phyloP scores from a whole-genome alignment of 2,797 vertebrate genomes.

The Psittacula echo region DNA sequence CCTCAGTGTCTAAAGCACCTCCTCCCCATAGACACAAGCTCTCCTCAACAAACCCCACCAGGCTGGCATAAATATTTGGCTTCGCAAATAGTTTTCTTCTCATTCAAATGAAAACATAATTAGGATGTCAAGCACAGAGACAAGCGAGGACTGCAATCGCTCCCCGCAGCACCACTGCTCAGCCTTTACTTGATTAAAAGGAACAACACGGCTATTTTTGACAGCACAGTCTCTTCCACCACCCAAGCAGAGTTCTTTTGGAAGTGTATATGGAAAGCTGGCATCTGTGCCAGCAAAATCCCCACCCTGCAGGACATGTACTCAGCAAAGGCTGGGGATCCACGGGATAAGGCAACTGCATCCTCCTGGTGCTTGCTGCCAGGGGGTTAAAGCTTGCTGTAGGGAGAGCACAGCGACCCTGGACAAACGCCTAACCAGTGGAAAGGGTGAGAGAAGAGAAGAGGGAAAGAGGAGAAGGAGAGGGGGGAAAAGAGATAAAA shows the following conservation, averaged over 20 bases:
- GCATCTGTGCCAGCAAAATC: neutral
- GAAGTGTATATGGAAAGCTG: neutral
- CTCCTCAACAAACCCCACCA: slow-evolving; percentile 2
- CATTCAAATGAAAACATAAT: slow-evolving; percentile 31
- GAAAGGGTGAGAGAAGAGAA: neutral
- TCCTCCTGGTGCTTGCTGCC: neutral
- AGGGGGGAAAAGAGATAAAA: neutral
- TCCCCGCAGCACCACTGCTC: neutral
- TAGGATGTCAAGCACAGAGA: neutral
- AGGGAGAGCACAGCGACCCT: neutral
- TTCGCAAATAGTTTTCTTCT: neutral
- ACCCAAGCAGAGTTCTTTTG: neutral
- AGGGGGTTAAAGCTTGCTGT: neutral
- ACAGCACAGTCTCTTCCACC: neutral
- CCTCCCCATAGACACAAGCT: neutral
- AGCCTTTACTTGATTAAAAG: slow-evolving; percentile 25
- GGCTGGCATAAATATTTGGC: slow-evolving; percentile 56
- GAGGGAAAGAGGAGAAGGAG: neutral
- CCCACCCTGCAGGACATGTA: rapidly evolving
- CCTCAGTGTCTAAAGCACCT: neutral
- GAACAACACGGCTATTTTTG: slow-evolving; percentile 1
- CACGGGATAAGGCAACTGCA: rapidly evolving
- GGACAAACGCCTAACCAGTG: rapidly evolving
- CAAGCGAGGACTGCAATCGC: neutral
- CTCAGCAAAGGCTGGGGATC: rapidly evolving